Evolutionary conservation across 2,113 vertebrate genomes (phyloP).

Genomic region (Mystacornis crossleyi): DNA sequence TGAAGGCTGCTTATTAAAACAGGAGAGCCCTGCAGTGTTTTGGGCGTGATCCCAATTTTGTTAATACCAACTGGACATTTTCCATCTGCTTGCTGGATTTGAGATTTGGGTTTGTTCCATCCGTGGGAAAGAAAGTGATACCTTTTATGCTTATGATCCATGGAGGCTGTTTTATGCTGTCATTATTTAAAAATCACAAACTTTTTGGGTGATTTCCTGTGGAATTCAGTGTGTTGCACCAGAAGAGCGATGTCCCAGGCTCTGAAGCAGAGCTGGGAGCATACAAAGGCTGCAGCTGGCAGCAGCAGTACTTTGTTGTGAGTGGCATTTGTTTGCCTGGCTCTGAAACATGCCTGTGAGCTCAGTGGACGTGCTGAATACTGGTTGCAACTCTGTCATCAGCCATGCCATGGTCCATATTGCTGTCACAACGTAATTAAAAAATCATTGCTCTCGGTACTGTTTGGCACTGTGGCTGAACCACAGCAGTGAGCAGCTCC

Average conservation of each 20-base stretch:
- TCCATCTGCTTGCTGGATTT: neutral
- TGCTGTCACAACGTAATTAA: constrained; percentile 33
- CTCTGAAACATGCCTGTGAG: neutral
- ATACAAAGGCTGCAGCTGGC: neutral
- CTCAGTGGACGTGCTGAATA: neutral
- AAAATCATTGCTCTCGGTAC: constrained; percentile 24
- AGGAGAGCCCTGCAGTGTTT: neutral
- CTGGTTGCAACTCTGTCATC: neutral
- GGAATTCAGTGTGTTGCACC: neutral
- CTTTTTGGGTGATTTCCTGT: neutral
- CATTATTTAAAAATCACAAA: neutral
- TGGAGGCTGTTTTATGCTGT: neutral
- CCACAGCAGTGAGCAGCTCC: neutral
- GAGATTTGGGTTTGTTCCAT: neutral
- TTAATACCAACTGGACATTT: neutral
- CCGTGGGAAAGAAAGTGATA: neutral
- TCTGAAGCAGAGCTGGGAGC: neutral
- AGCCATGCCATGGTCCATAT: neutral
- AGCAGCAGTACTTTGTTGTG: neutral
- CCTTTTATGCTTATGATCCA: neutral
- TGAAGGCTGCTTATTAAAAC: neutral
- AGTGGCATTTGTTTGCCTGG: neutral
- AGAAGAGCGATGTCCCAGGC: neutral
- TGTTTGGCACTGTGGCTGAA: neutral
- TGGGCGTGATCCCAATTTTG: neutral